Evolutionary conservation across 2,888 invertebrate genomes (phyloP), one percentile per base, ranked within the genome.

Genomic region (Thera britannica): DNA sequence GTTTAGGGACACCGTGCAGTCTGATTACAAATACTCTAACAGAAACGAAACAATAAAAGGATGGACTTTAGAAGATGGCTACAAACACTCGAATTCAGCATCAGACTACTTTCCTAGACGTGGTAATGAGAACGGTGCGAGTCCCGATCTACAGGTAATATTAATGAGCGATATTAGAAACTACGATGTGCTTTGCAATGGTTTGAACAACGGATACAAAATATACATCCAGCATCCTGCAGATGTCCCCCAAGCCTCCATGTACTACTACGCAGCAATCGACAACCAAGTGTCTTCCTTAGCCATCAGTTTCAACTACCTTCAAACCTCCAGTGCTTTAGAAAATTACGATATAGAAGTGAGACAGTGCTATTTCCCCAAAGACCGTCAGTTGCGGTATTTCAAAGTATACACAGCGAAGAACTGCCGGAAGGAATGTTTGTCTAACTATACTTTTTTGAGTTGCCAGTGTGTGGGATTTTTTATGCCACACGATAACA

Each of bases 381-480:
- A 6, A 6, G 57, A 66, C 36, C 74, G 79, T 3, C 58, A 73
- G 2, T 73, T 88, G 6, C 75, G 72, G n/a, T 88, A 86, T 66
- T 89, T 86, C 67, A 77, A 76, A 9, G 62, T 77, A 7, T 89
- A 89, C 68, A 84, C 88, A 0, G 74, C 77, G 9, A 82, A 67
- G 23, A 88, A 89, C 67, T 89, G 88, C 61, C 74, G 73, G 35
- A 62, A 83, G 5, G 88, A 89, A 72, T 88, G 88, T 65, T 66
- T 82, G 11, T 74, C 87, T 0, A 85, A 86, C 57, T 78, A 77
- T 12, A 86, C 86, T 0, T 77, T 67, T 12, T 2, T 65, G 2
- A 2, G 0, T 0, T 88, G 88, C 64, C 63, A 65, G 0, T 88
- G 88, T 64, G 85, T 86, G 23, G 74, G 72, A 56, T 87, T 79